Percentiles rank a stretch among this genome's conserved stretches.
Evolutionary conservation across 2,113 vertebrate species (phyloP).

Genomic region (Phyllopteryx taeniolatus): DNA sequence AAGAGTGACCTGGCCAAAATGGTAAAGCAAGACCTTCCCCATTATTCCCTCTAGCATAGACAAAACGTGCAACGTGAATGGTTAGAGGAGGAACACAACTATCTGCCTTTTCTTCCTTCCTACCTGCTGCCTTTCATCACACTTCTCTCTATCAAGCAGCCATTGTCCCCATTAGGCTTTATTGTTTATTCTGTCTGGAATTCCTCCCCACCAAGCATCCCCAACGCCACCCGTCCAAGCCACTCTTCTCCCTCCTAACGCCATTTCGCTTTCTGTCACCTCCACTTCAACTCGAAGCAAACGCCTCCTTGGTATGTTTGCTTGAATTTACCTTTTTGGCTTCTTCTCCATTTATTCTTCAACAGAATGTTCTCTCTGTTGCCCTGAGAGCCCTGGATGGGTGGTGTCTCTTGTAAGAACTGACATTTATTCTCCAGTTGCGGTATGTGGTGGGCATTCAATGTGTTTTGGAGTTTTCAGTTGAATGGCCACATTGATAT

Average conservation of each 20-base stretch:
- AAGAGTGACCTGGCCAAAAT: no score
- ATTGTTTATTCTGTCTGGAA: constrained; percentile 42
- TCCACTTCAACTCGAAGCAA: constrained; percentile 26
- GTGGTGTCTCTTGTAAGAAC: neutral
- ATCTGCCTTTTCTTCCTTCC: constrained; percentile 20
- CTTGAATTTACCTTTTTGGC: constrained; percentile 15
- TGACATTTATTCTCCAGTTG: constrained; percentile 20
- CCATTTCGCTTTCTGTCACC: constrained; percentile 36
- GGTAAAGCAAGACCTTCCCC: neutral
- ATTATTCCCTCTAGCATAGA: neutral
- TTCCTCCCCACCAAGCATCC: constrained; percentile 20
- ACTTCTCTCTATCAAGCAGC: constrained; percentile 19
- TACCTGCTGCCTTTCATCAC: constrained; percentile 43
- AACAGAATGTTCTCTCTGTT: neutral
- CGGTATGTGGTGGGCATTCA: neutral
- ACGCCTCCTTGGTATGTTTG: constrained; percentile 25
- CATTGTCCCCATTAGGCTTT: constrained; percentile 29
- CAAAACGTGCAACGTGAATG: neutral
- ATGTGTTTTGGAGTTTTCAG: neutral
- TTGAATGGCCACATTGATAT: neutral
- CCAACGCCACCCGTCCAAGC: neutral
- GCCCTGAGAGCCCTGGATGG: neutral
- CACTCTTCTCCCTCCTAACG: constrained; percentile 8
- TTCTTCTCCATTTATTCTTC: constrained; percentile 16
- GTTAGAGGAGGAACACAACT: neutral